Evolutionary conservation across 2,797 vertebrate species (phyloP).

Genomic region (Danionella dracula): DNA sequence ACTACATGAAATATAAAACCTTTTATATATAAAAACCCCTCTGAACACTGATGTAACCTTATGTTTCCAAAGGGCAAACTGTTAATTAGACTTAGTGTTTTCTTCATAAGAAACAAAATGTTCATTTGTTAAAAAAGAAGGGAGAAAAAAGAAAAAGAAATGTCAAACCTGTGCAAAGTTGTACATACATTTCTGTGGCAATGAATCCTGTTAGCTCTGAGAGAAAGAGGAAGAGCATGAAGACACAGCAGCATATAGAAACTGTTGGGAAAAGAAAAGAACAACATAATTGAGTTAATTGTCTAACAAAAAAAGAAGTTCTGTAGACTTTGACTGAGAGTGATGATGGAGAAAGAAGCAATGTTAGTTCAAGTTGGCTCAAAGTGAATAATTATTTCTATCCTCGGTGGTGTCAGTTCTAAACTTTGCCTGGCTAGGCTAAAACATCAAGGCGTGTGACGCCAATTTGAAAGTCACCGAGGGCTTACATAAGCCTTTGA

Average conservation of each 20-base stretch:
- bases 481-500: conserved; percentile 36
- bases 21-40: too few relatives aligned
- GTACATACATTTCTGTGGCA: conserved; percentile 95
- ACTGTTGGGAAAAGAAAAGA: conserved; percentile 75
- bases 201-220: conserved; percentile 98
- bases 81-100: too few relatives aligned
- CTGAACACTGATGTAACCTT: too few relatives aligned
- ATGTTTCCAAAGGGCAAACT: too few relatives aligned
- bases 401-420: background rate
- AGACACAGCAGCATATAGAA: conserved; percentile 96
- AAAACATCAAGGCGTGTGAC: background rate
- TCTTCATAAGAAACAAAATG: too few relatives aligned
- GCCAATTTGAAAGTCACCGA: background rate
- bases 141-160: too few relatives aligned
- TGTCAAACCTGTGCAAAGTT: too few relatives aligned
- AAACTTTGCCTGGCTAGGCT: background rate
- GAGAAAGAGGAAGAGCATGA: conserved; percentile 98
- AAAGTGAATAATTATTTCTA: background rate
- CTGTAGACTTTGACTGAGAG: too few relatives aligned
- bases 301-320: background rate
- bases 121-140: too few relatives aligned
- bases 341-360: too few relatives aligned
- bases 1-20: too few relatives aligned
- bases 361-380: background rate
- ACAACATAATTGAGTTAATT: background rate